Base-by-base conservation (phyloP, 2,888 invertebrate genomes). In the Capitulum mitella region DNA sequence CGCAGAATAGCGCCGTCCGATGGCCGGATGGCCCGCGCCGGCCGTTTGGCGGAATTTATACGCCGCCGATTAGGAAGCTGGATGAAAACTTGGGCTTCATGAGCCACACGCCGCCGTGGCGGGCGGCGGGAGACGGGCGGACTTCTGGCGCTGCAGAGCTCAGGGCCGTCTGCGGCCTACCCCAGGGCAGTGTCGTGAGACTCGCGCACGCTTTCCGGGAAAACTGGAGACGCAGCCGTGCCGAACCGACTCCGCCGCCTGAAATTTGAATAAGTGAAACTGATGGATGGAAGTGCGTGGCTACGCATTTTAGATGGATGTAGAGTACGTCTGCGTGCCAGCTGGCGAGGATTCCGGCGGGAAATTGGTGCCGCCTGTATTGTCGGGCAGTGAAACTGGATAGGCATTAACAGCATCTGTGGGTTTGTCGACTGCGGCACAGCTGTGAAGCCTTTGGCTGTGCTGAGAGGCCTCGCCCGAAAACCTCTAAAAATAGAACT, bases 21-120 rank as follows among this genome's bases (percentile, higher is more conserved):
- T 37, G 37, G 37, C 37, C 16, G 0, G 22, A 14, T 6, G 37
- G 3, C 34, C 29, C 22, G 16, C 70, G 34, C 26, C 26, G 10
- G 26, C 37, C 70, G 70, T 37, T 16, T 8, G 70, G 1, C 37
- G 70, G 10, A 70, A 70, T 70, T 70, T 70, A 70, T 70, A 37
- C 70, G 70, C 70, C 37, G 70, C 70, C 70, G 70, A 70, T 70
- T 70, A 70, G 37, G 70, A 32, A 70, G 70, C 37, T 70, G 70
- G 70, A 70, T 34, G 70, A 70, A 37, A 70, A 61, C 22, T 37
- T 37, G 19, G 19, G 37, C 37, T 70, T 37, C 70, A 70, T 70
- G 70, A 70, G 70, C 22, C 70, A n/a, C n/a, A n/a, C n/a, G n/a
- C n/a, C n/a, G n/a, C n/a, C n/a, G n/a, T n/a, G n/a, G n/a, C n/a